Evolutionary conservation across 2,797 vertebrate genomes (phyloP), one percentile per base, ranked within the genome.

Genomic region (Sebastolobus altivelis): DNA sequence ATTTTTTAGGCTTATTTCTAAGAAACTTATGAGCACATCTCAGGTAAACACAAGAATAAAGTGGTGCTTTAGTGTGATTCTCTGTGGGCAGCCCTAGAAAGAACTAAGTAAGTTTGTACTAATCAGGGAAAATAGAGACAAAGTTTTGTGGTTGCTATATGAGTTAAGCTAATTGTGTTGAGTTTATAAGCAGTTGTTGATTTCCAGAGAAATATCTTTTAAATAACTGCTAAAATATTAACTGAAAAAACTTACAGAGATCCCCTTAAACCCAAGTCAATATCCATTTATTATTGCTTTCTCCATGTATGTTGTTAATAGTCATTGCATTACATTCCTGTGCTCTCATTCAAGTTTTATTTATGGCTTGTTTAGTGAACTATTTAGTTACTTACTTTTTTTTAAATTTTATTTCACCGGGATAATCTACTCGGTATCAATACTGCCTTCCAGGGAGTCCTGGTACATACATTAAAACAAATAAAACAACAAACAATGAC

Each of bases 1-100:
- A 46, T 46, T 46, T 46, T 46, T 0, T 46, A 18, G 43, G 16
- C 0, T 46, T 46, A 46, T 46, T 46, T 46, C 43, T 46, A 0
- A 46, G 16, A 46, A 18, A 46, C 43, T 4, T 46, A 18, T 46
- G 43, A 46, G 43, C 16, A 46, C 43, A 46, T 46, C 43, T 18
- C 16, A 8, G 6, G 16, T 46, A 46, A 18, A 46, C 0, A 46
- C 43, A 46, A 18, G 43, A 46, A 46, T 46, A 46, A 46, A 46
- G 43, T 46, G 0, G 43, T 0, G 43, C 43, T 46, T 46, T 46
- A 0, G 43, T 46, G 43, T 46, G 0, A 46, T 46, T 46, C 16
- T 46, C 43, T 46, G 12, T 13, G 14, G 40, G 7, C 40, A 16
- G 14, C 40, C 40, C 40, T 43, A 43, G 40, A 43, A 43, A 43